These are phyloP conservation scores for western clawed frog (Xenopus tropicalis) DNA, from an alignment of 2,113 vertebrate species.

Conservation along the genomic window UCB_Xtro_10.0 CM004443.2:70064001-70064500, in stretches of 20 bases:
- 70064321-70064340: constrained; percentile 51
- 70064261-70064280: constrained; percentile 48
- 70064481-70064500: constrained; percentile 57
- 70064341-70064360: constrained; percentile 53
- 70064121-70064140: constrained; percentile 19
- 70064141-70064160: constrained; percentile 46
- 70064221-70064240: constrained; percentile 42
- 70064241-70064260: constrained; percentile 42
- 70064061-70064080: constrained; percentile 3
- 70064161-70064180: constrained; percentile 46
- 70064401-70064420: constrained; percentile 59
- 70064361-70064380: constrained; percentile 63
- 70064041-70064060: constrained; percentile 4
- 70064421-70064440: constrained; percentile 58
- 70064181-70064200: constrained; percentile 19
- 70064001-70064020: constrained; percentile 10
- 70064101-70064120: constrained; percentile 13
- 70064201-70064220: constrained; percentile 47
- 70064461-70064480: constrained; percentile 50
- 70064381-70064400: constrained; percentile 55
- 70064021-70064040: background rate
- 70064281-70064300: constrained; percentile 49
- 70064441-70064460: constrained; percentile 49
- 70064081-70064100: background rate
- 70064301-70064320: constrained; percentile 47